Evolutionary conservation across 2,797 vertebrate genomes (phyloP).

Genomic region (Selene dorsalis): DNA sequence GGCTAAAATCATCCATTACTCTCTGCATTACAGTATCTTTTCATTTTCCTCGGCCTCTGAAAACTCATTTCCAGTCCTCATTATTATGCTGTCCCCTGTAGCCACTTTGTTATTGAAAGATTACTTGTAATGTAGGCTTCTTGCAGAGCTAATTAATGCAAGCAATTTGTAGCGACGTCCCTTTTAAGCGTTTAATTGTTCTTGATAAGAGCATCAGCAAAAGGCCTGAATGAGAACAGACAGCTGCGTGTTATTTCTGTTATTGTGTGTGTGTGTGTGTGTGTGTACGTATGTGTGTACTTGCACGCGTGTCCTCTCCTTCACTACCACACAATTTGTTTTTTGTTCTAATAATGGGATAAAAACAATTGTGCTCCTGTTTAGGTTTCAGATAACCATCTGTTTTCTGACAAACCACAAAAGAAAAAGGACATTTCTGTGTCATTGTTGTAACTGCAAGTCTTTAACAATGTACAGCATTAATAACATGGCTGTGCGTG

Average conservation of each 20-base stretch:
- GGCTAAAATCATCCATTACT: constrained; percentile 60
- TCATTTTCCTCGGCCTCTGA: constrained; percentile 53
- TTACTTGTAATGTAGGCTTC: constrained; percentile 59
- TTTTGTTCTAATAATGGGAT: constrained; percentile 38
- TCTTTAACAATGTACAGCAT: background rate
- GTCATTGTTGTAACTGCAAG: background rate
- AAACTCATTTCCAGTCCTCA: constrained; percentile 68
- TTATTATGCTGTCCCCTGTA: constrained; percentile 64
- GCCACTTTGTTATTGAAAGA: constrained; percentile 64
- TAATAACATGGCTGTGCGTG: constrained; percentile 17
- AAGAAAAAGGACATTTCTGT: background rate
- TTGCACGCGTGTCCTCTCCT: constrained; percentile 8
- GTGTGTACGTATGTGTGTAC: background rate
- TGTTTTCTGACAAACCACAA: constrained; percentile 1
- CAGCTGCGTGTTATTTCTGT: constrained; percentile 33
- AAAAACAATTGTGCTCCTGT: background rate
- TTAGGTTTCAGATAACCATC: constrained; percentile 40
- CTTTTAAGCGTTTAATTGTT: constrained; percentile 68
- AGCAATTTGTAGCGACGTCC: constrained; percentile 54
- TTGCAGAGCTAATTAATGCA: constrained; percentile 65
- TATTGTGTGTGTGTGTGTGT: constrained; percentile 1
- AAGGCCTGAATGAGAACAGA: constrained; percentile 34
- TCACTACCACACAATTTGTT: constrained; percentile 37
- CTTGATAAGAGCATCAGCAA: constrained; percentile 65
- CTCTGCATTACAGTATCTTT: constrained; percentile 64